Base-by-base conservation (phyloP, 2,113 vertebrate genomes). In the Tringa solitaria region DNA sequence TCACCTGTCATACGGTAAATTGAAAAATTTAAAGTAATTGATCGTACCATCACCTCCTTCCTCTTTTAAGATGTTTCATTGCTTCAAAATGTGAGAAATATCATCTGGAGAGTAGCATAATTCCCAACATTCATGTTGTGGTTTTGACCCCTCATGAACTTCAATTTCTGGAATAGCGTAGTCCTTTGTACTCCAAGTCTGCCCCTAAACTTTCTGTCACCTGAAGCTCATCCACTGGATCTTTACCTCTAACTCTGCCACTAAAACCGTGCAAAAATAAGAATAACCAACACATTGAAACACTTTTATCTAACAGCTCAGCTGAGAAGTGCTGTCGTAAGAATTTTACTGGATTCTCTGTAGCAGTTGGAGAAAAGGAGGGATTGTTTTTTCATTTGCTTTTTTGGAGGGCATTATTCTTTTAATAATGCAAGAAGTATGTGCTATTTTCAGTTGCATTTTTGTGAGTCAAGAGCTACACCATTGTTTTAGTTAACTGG, bases 21-120 rank as follows among this genome's bases (percentile, higher is more conserved):
- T 50, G 26, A 72, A 87, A 46, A 46, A 46, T 21, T 21, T 46
- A 74, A 77, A 50, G 18, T 72, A 79, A 12, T 92, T 74, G 51
- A 65, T 74, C 8, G 33, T 50, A 76, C 35, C 87, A 48, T 45
- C 46, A 91, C 78, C 46, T 87, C 17, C 61, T 96, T 56, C 64
- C 10, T 57, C 35, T 3, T 92, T 60, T 59, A 88, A 64, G 37
- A 51, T 91, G 86, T 89, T 51, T 20, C 56, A 83, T 94, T 96
- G 22, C 45, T 97, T 97, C 89, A 92, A 96, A 92, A 97, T 83
- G 63, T 95, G 74, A 89, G 59, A 91, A 95, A 22, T 65, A 61
- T 37, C 51, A 95, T 86, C 87, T 46, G 74, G 27, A 72, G 18
- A n/a, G 32, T 73, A 43, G 30, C 75, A 43, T 80, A 82, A 97